These are phyloP conservation scores for Tylochromis polylepis DNA, from an alignment of 2,113 vertebrate genomes.

Conservation along the genomic window DNA sequence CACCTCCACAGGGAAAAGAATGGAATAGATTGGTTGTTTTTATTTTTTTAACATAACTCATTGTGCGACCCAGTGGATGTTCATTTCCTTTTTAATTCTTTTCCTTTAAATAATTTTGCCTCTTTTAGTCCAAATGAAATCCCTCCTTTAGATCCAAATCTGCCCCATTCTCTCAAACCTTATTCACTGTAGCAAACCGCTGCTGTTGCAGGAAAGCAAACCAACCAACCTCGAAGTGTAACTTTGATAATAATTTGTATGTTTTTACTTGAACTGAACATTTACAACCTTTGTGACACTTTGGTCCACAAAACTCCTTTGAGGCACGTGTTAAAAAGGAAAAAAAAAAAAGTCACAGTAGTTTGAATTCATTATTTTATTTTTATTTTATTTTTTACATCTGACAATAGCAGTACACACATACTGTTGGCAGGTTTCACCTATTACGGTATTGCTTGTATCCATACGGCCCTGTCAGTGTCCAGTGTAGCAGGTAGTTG, in stretches of 20 bases:
- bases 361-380: background rate
- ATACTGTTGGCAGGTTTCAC: background rate
- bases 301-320: background rate
- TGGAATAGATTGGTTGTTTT: slow-evolving; percentile 5
- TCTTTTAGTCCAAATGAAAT: slow-evolving; percentile 18
- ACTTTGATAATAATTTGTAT: slow-evolving; percentile 38
- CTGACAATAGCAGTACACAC: background rate
- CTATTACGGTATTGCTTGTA: slow-evolving; percentile 1
- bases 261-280: slow-evolving; percentile 55
- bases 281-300: slow-evolving; percentile 26
- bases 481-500: slow-evolving; percentile 34
- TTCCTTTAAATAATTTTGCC: background rate
- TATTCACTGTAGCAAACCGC: slow-evolving; percentile 40
- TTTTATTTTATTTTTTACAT: background rate
- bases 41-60: slow-evolving; percentile 2
- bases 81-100: background rate
- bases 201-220: slow-evolving; percentile 35
- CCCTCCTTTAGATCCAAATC: slow-evolving; percentile 23
- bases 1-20: slow-evolving; percentile 50
- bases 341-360: background rate
- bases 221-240: slow-evolving; percentile 10
- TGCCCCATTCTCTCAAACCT: slow-evolving; percentile 6
- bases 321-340: background rate
- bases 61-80: slow-evolving; percentile 37
- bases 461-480: slow-evolving; percentile 20